Base-by-base conservation (phyloP, 2,888 invertebrate species). In the Tetranychus truncatus region DNA sequence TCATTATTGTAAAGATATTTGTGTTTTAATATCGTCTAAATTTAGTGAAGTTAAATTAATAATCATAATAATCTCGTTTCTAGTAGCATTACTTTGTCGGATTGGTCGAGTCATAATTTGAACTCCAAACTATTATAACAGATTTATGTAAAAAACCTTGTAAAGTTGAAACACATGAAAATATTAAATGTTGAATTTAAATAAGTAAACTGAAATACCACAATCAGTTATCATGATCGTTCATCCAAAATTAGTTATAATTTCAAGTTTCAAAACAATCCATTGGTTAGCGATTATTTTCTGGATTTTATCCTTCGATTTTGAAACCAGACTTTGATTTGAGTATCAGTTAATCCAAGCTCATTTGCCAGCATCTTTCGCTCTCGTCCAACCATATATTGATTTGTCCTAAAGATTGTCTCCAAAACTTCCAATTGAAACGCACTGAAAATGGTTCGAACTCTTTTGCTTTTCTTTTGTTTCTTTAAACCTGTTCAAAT, bases 11-110 rank as follows among this genome's bases (percentile, higher is more conserved):
- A 99, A 91, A 84, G 96, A 96, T 82, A 95, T 87, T 83, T 99
- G 97, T 0, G 95, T 95, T 84, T 96, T 95, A 82, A 99, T 95
- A 82, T 99, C 97, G 82, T 99, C 97, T 77, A 99, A 85, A 80
- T 97, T 89, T 81, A 94, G 91, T 80, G 2, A 24, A 24, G 95
- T 87, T 18, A 99, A 85, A 84, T 97, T 97, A 82, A 97, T 97
- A 83, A 99, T 97, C 84, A 96, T 95, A 84, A 97, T n/a, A n/a
- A 92, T 80, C 97, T 88, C 66, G 95, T 95, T 84, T 97, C 97
- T 78, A 24, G 24, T 24, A 1, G 24, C 24, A 1, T 24, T 24
- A 24, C 24, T 24, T 24, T 24, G 24, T 24, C 2, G 24, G 24
- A 24, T 1, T 24, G 34, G 34, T 34, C 0, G 34, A 34, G 34